Evolutionary conservation across 2,888 invertebrate species (phyloP), one percentile per base, ranked within the genome.

Genomic region (Flexamia atlantica): DNA sequence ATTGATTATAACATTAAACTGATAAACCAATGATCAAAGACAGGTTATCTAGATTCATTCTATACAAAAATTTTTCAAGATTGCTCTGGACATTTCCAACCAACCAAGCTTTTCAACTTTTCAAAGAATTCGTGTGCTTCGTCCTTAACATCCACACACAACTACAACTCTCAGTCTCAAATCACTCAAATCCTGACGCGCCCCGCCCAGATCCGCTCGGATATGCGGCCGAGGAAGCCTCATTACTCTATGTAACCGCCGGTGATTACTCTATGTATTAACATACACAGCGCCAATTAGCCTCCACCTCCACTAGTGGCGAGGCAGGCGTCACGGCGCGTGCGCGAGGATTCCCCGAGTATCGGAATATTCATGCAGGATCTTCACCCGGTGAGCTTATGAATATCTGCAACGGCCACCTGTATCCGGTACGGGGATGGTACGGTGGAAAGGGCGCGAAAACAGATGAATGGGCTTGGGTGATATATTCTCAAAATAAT

Each of bases 351-450:
- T 72, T 40, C 17, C 72, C 40, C 2, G 20, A 17, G 50, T 76
- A 14, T 50, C 53, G 79, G 79, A 79, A 79, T 79, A 79, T 79
- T 79, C 79, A 79, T 79, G 57, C 50, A 79, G 79, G 79, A 79
- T 79, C 53, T 79, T 30, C 79, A 79, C 57, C 12, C 20, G n/a
- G 79, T 57, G 79, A 57, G 57, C 79, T 50, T 79, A 79, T 79
- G 79, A 57, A 57, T 79, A 79, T 79, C 28, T 12, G 32, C 32
- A 50, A 30, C 28, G 50, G 76, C 46, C 76, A 76, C n/a, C 76
- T 76, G 76, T 20, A 9, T 76, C 76, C 76, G 4, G 32, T 9
- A 30, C 68, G 68, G 32, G 68, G 30, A 32, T 68, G 32, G 36
- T 9, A n/a, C 72, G 46, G 12, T 46, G 46, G 46, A 17, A 46